phyloP scores from a whole-genome alignment of 2,113 vertebrate genomes.

The Monopterus albus region DNA sequence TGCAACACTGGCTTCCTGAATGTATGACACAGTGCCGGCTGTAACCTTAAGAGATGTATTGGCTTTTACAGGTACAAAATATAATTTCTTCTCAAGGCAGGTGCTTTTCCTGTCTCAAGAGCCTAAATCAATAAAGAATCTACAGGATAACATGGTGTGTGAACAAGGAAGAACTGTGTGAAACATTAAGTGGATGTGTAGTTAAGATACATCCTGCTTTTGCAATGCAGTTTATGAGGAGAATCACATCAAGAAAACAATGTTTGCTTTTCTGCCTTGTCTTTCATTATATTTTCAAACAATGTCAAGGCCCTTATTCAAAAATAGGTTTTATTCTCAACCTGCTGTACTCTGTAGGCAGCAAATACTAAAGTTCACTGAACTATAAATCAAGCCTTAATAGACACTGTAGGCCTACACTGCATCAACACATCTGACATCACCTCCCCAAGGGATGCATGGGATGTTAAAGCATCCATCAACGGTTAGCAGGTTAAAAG shows the following conservation, averaged over 20 bases:
- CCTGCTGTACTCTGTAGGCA: background rate
- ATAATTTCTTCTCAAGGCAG: conserved; percentile 37
- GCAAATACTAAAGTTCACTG: conserved; percentile 5
- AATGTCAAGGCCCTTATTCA: background rate
- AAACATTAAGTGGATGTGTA: conserved; percentile 35
- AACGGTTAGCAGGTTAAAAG: conserved; percentile 41
- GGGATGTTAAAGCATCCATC: conserved; percentile 47
- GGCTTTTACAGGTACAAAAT: conserved; percentile 42
- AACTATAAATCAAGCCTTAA: conserved; percentile 50
- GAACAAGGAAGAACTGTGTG: conserved; percentile 21
- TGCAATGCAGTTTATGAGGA: background rate
- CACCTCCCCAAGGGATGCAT: conserved; percentile 18
- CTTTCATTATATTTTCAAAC: background rate
- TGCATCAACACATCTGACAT: conserved; percentile 51
- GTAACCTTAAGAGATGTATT: conserved; percentile 47
- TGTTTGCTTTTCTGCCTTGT: background rate
- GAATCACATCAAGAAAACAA: background rate
- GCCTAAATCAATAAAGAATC: conserved; percentile 60
- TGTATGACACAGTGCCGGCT: conserved; percentile 28
- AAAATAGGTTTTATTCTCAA: conserved; percentile 4
- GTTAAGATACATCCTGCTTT: conserved; percentile 7
- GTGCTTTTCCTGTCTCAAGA: conserved; percentile 32
- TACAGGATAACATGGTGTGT: conserved; percentile 29
- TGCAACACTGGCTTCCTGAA: conserved; percentile 29
- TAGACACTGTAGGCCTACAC: conserved; percentile 25